Percentiles rank a stretch among this genome's conserved stretches.
phyloP scores from a whole-genome alignment of 1,140 invertebrate species.

The Neocloeon triangulifer region DNA sequence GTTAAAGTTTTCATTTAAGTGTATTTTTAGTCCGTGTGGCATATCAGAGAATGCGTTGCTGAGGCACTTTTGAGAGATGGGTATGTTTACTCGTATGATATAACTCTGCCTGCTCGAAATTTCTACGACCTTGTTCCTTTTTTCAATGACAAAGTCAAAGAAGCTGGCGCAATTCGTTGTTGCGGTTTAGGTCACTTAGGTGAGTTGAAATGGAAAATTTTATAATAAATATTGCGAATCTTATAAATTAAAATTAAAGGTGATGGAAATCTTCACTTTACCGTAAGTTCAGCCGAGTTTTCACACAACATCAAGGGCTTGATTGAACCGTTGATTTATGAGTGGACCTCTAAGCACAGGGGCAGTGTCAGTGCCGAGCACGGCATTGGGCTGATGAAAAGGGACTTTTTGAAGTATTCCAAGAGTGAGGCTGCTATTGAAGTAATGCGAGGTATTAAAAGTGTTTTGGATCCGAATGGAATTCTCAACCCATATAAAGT shows the following conservation, averaged over 20 bases:
- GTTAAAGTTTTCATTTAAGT: no score
- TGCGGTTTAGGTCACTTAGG: slow-evolving; percentile 36
- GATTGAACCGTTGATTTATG: slow-evolving; percentile 80
- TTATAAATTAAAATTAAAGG: no score
- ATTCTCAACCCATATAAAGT: slow-evolving; percentile 96
- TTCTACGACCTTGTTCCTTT: slow-evolving; percentile 67
- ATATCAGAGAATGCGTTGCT: slow-evolving; percentile 63
- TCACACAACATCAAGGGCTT: slow-evolving; percentile 35
- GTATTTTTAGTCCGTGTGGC: slow-evolving; percentile 58
- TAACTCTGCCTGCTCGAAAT: slow-evolving; percentile 61
- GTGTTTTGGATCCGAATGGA: slow-evolving; percentile 69
- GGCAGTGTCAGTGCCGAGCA: slow-evolving; percentile 93
- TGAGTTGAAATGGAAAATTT: no score
- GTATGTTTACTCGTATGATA: slow-evolving; percentile 90
- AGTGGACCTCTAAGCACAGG: slow-evolving; percentile 49
- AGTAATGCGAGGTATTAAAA: slow-evolving; percentile 68
- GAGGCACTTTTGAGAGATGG: slow-evolving; percentile 58
- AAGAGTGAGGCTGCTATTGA: slow-evolving; percentile 49
- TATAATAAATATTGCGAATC: no score
- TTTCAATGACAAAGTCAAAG: slow-evolving; percentile 35
- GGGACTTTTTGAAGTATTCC: slow-evolving; percentile 63
- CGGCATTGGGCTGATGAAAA: slow-evolving; percentile 80
- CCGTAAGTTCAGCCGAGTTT: slow-evolving; percentile 51
- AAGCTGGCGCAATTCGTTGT: slow-evolving; percentile 15
- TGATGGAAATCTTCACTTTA: slow-evolving; percentile 82